These are phyloP conservation scores for Epinotia brunnichana DNA, from an alignment of 2,888 invertebrate genomes.

Conservation along the genomic window DNA sequence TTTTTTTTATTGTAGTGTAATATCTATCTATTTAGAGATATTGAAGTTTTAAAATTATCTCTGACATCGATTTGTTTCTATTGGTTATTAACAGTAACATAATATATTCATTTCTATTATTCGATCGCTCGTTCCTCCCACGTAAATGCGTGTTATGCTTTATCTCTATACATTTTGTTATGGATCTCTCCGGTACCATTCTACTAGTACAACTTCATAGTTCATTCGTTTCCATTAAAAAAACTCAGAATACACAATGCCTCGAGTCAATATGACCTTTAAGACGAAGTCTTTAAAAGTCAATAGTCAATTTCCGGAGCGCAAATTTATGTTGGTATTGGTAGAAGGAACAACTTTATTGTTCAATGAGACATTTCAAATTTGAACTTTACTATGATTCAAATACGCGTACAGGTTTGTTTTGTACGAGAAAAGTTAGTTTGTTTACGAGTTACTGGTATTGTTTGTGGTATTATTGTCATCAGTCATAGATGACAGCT, in stretches of 20 bases:
- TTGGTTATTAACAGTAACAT: slow-evolving; percentile 49
- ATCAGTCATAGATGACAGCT: slow-evolving; percentile 73
- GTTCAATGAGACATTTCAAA: slow-evolving; percentile 14
- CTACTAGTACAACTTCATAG: slow-evolving; percentile 63
- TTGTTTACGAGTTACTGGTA: slow-evolving; percentile 53
- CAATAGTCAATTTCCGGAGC: neutral
- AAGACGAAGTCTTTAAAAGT: neutral
- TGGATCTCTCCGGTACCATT: slow-evolving; percentile 64
- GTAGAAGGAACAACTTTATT: neutral
- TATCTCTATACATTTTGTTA: slow-evolving; percentile 71
- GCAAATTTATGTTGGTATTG: slow-evolving; percentile 23
- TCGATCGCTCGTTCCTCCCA: slow-evolving; percentile 66
- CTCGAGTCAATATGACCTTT: slow-evolving; percentile 5
- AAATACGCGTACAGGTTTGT: slow-evolving; percentile 36
- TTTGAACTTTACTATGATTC: slow-evolving; percentile 46
- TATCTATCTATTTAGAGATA: neutral
- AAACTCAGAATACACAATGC: neutral
- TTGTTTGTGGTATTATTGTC: slow-evolving; percentile 71
- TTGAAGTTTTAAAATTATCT: neutral
- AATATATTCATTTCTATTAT: slow-evolving; percentile 63
- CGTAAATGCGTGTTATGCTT: slow-evolving; percentile 69
- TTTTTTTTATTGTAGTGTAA: too few relatives aligned
- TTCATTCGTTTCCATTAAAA: slow-evolving; percentile 51
- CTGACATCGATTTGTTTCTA: slow-evolving; percentile 28
- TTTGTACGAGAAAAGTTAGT: slow-evolving; percentile 18